These are phyloP conservation scores for Holacanthus passer DNA, from an alignment of 2,113 vertebrate species.

Conservation along the genomic window DNA sequence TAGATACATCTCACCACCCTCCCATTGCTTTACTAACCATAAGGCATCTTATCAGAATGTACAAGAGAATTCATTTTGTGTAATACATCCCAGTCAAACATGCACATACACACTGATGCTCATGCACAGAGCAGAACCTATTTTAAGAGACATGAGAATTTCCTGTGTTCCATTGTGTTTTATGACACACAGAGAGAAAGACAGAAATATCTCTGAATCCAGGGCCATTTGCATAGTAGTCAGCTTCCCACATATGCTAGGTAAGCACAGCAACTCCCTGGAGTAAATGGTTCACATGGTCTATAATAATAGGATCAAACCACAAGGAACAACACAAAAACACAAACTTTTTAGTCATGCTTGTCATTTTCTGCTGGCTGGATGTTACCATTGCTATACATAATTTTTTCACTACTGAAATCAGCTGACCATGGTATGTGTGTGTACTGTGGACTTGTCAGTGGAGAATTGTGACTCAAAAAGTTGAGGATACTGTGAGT, in stretches of 20 bases:
- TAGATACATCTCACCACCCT: conserved; percentile 14
- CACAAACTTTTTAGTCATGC: not conserved
- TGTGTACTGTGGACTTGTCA: conserved; percentile 7
- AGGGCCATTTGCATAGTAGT: not conserved
- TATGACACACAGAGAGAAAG: conserved; percentile 19
- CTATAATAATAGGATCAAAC: not conserved
- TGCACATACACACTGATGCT: not conserved
- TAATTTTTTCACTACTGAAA: not conserved
- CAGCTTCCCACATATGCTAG: not conserved
- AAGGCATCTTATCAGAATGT: conserved; percentile 7
- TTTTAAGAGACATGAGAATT: conserved; percentile 48
- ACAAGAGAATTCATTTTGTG: not conserved
- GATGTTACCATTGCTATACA: not conserved
- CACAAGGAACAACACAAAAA: not conserved
- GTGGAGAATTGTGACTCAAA: conserved; percentile 11
- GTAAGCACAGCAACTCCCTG: not conserved
- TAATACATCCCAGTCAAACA: conserved; percentile 14
- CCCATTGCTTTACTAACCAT: not conserved
- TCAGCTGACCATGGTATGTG: not conserved
- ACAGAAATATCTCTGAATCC: conserved; percentile 15
- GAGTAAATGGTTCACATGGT: not conserved
- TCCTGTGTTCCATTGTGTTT: conserved; percentile 37
- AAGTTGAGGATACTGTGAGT: conserved; percentile 17
- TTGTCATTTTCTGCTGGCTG: conserved; percentile 2
- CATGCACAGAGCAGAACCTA: not conserved